These are phyloP conservation scores for Okapia johnstoni DNA, from an alignment of 2,113 vertebrate species.

Conservation along the genomic window DNA sequence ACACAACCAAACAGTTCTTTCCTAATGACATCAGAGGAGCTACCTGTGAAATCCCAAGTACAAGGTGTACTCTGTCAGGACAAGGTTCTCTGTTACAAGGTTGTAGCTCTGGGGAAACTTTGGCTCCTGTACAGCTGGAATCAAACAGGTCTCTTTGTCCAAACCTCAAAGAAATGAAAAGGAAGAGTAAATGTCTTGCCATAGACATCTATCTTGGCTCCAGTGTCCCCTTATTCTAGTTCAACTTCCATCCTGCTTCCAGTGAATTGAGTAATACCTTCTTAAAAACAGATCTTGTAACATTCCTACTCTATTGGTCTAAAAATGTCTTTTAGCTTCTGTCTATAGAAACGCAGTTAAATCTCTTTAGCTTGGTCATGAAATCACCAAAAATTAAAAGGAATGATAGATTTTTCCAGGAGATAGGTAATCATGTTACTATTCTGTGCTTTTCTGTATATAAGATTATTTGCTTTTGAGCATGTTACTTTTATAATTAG, in stretches of 20 bases:
- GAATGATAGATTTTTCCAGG: not conserved
- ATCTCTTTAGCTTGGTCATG: not conserved
- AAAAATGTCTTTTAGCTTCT: constrained; percentile 1
- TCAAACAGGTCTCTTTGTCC: constrained; percentile 97
- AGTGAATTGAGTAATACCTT: not conserved
- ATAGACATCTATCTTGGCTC: not conserved
- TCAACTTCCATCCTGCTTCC: not conserved
- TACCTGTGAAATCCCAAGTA: constrained; percentile 97
- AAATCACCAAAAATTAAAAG: constrained; percentile 23
- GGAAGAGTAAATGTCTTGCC: not conserved
- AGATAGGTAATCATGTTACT: not conserved
- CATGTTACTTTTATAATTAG: not conserved
- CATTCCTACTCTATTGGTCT: not conserved
- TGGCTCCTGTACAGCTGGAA: constrained; percentile 88
- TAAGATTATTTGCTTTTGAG: constrained; percentile 18
- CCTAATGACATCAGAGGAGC: not conserved
- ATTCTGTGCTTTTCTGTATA: not conserved
- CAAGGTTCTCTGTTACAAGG: constrained; percentile 96
- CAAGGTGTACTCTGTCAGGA: constrained; percentile 93
- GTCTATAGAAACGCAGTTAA: not conserved
- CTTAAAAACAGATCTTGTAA: not conserved
- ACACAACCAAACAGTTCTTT: not conserved
- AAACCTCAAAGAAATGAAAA: constrained; percentile 84
- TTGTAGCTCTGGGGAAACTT: constrained; percentile 92
- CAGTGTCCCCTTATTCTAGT: not conserved